Percentiles rank a stretch among this genome's conserved stretches.
phyloP scores from a whole-genome alignment of 2,888 invertebrate genomes.

The Didymodactylos carnosus region DNA sequence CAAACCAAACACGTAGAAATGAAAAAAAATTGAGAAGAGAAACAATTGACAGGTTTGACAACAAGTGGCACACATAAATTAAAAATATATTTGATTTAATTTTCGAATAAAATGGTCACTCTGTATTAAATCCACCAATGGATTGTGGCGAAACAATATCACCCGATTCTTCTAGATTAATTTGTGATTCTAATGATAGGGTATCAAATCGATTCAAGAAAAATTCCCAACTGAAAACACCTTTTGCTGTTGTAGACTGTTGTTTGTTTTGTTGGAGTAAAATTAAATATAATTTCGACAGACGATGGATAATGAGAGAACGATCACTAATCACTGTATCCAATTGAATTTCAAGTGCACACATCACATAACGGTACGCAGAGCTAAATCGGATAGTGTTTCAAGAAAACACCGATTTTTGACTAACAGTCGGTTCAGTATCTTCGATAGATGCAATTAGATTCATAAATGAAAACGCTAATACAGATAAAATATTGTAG shows the following conservation, averaged over 20 bases:
- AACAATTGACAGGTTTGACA: too few relatives aligned
- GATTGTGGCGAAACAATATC: constrained; percentile 64
- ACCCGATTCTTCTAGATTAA: constrained; percentile 47
- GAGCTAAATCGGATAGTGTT: constrained; percentile 68
- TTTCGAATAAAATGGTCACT: constrained; percentile 1
- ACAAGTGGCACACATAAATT: too few relatives aligned
- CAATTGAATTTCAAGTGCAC: constrained; percentile 70
- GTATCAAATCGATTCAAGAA: constrained; percentile 88
- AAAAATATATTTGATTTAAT: not conserved
- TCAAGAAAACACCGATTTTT: constrained; percentile 71
- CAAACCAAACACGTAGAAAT: too few relatives aligned
- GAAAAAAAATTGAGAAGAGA: too few relatives aligned
- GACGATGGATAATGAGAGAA: constrained; percentile 78
- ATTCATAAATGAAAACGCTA: constrained; percentile 90
- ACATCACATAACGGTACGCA: constrained; percentile 48
- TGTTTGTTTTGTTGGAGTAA: constrained; percentile 52
- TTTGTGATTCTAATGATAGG: constrained; percentile 80
- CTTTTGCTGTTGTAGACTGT: constrained; percentile 38
- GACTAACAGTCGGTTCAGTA: constrained; percentile 76
- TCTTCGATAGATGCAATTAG: constrained; percentile 88
- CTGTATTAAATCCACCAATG: constrained; percentile 25
- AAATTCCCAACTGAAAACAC: constrained; percentile 90
- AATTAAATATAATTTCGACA: constrained; percentile 79
- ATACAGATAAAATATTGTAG: constrained; percentile 57
- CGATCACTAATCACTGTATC: constrained; percentile 87